Base-by-base conservation (phyloP, 2,888 invertebrate species). In the Creontiades dilutus region DNA sequence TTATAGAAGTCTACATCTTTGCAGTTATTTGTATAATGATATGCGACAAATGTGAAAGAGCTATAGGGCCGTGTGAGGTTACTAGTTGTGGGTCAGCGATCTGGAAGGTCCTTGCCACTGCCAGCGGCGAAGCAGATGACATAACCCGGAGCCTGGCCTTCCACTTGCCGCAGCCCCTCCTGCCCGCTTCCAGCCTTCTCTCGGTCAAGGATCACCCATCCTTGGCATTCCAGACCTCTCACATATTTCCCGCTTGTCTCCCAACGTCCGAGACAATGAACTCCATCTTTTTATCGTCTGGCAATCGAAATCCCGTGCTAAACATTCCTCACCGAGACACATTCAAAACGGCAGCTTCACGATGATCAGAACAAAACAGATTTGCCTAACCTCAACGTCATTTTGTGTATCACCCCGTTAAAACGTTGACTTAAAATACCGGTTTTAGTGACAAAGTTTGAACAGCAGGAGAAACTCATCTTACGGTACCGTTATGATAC, bases 161-260 rank as follows among this genome's bases (percentile, higher is more conserved):
- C 68, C 27, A 68, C 37, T 37, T 37, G 37, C 37, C 37, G 37
- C 37, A 37, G 37, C 37, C 37, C 37, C 37, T 37, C 37, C 37
- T 37, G 37, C 37, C 37, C 68, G 68, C n/a, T 2, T 19, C 61
- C 61, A 3, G n/a, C 3, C 61, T 61, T 61, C 61, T 68, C 68
- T 68, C 68, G 68, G 68, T 68, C 68, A 68, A 68, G 68, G 68
- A 68, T 68, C 68, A 23, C 23, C 23, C 68, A 19, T 61, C 61
- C 61, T 68, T 68, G 68, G 68, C 68, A 68, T 68, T 68, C 68
- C 68, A 68, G 68, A 68, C 68, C 68, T 68, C 68, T 68, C 68
- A 23, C 68, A n/a, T 16, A 68, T 23, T 68, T 68, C 68, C 68
- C 68, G n/a, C 68, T 23, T 19, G 68, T 3, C 7, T 7, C 19